Percentiles rank a stretch among this genome's conserved stretches.
These are phyloP conservation scores for Glaucopsyche alexis DNA, from an alignment of 2,888 invertebrate genomes.

Conservation along the genomic window DNA sequence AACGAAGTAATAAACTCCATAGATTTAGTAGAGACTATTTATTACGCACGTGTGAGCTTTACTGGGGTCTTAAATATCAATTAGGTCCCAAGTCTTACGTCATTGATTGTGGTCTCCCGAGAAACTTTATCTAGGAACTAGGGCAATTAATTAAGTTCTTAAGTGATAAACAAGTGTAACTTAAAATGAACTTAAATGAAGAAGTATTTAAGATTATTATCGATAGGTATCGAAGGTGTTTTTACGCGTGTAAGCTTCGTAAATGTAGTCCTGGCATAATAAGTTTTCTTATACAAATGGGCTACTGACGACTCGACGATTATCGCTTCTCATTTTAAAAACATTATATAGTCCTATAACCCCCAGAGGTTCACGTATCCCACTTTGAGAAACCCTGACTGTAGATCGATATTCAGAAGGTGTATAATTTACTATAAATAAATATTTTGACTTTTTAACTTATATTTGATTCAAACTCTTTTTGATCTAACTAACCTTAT, in stretches of 20 bases:
- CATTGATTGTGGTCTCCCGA: not conserved
- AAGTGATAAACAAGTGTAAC: conserved; percentile 8
- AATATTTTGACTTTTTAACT: too few species aligned
- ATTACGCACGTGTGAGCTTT: conserved; percentile 5
- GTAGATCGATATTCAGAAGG: too few species aligned
- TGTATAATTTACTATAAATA: too few species aligned
- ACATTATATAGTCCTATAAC: too few species aligned
- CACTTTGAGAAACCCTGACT: too few species aligned
- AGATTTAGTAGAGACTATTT: not conserved
- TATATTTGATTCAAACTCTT: too few species aligned
- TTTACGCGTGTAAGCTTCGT: not conserved
- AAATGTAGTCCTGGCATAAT: too few species aligned
- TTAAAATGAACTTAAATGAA: not conserved
- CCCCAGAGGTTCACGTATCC: too few species aligned
- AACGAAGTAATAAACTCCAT: conserved; percentile 13
- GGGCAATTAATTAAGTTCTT: conserved; percentile 7
- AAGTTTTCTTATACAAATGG: too few species aligned
- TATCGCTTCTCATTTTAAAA: too few species aligned
- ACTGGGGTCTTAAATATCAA: conserved; percentile 10
- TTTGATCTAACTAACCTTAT: too few species aligned
- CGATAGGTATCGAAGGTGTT: not conserved
- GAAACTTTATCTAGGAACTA: conserved; percentile 11
- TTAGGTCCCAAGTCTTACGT: conserved; percentile 10
- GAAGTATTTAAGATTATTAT: not conserved
- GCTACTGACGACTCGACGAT: too few species aligned